Evolutionary conservation across 2,113 vertebrate species (phyloP).

Genomic region (Nothocercus nigrocapillus): DNA sequence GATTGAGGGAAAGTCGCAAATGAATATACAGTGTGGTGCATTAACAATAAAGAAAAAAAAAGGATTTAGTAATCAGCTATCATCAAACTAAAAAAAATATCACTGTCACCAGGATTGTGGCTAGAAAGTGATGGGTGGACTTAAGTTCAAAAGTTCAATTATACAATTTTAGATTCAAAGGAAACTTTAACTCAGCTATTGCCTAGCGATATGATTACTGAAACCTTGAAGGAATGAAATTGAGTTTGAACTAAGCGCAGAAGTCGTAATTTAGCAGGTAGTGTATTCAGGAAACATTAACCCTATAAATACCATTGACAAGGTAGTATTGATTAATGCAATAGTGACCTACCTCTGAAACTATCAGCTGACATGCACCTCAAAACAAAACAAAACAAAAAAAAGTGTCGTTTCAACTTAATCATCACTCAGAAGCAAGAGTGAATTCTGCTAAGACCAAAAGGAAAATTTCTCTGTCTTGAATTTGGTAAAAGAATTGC

Average conservation of each 20-base stretch:
- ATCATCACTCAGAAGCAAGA: background rate
- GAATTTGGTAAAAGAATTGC: background rate
- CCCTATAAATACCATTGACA: background rate
- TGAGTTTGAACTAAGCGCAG: conserved; percentile 49
- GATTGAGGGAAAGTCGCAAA: conserved; percentile 13
- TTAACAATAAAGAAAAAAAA: conserved; percentile 41
- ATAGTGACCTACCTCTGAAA: background rate
- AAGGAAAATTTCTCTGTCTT: background rate
- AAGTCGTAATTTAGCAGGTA: conserved; percentile 53
- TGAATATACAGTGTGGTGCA: background rate
- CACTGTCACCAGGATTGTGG: conserved; percentile 17
- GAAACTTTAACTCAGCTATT: conserved; percentile 63
- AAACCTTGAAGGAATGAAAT: conserved; percentile 66
- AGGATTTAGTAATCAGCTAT: conserved; percentile 35
- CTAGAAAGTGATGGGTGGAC: conserved; percentile 39
- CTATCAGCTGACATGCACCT: background rate
- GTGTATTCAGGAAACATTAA: conserved; percentile 52
- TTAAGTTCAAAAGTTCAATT: conserved; percentile 64
- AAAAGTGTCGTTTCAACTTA: background rate
- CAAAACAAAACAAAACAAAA: background rate
- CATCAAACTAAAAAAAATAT: conserved; percentile 54
- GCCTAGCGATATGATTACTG: conserved; percentile 39
- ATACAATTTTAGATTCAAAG: conserved; percentile 71
- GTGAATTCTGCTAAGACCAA: background rate
- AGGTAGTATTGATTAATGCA: background rate